Evolutionary conservation across 1,140 invertebrate species (phyloP), one percentile per base, ranked within the genome.

Genomic region (Trichoplusia ni): DNA sequence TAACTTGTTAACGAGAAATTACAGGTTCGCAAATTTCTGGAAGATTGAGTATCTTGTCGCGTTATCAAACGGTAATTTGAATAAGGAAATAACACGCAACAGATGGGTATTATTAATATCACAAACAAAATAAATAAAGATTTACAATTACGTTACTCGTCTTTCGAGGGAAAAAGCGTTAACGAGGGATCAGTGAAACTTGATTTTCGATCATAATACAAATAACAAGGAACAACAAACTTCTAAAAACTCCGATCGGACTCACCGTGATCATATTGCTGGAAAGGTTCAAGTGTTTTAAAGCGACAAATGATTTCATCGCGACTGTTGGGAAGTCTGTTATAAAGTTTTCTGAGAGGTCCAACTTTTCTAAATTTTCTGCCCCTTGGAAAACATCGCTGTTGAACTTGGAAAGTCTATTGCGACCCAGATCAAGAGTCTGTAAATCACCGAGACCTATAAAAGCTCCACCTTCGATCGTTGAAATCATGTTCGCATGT

Each of bases 311-410:
- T 0, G 93, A 87, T 67, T 94, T 94, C n/a, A 97, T 75, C 0
- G 96, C 94, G 1, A 95, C 92, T 0, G 92, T 93, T 1, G 97
- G 97, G 81, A 98, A 95, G 73, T 96, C 94, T 4, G 92, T 91
- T 11, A 98, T 93, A 75, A 96, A 96, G 86, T 98, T 98, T 72
- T 95, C 93, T 0, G 96, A 96, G 3, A 98, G 86, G 84, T 97
- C 95, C 58, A 98, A 84, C 62, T 94, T 93, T 65, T 96, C 92
- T 19, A 98, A 84, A 53, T 93, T 94, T 64, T 93, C 92, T 2
- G 95, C 92, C 47, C 95, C 95, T 90, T 95, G 92, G 73, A 96
- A 97, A 37, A 95, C 94, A 75, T 96, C 95, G 77, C 95, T 96
- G 81, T 96, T 96, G 75, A 97, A 93, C 65, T 94, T 93, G 1